Evolutionary conservation across 2,888 invertebrate species (phyloP), one percentile per base, ranked within the genome.

Genomic region (Nemotelus pantherinus): DNA sequence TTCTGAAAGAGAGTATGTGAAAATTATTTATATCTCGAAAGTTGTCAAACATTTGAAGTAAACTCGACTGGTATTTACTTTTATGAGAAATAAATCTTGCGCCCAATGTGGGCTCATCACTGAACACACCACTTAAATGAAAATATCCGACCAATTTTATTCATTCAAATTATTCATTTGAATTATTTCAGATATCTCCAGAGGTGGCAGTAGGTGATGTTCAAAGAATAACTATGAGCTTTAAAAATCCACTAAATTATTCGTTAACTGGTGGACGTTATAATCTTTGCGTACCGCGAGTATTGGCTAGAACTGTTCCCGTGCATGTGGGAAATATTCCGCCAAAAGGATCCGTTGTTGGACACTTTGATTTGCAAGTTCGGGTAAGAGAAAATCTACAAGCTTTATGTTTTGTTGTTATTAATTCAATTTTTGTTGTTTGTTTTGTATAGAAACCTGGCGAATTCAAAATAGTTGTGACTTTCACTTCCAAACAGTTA

Each of bases 221-320:
- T 3, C 84, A 89, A 2, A 87, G 87, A 0, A 89, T 91, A 0
- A 88, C 88, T 1, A 87, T 93, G 25, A 89, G 91, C 2, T 92
- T 95, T 83, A 88, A 86, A 67, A 95, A 95, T 87, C 95, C 95
- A 0, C 85, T 95, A 81, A 90, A 91, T 77, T 88, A 86, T 39
- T 81, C 84, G 0, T 86, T 95, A 67, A 92, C 92, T 0, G 88
- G 90, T 6, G 93, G 94, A 84, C 90, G 90, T 83, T 92, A 94
- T 85, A 89, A 91, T 64, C 88, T 94, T 81, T 92, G 93, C 78
- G 93, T 93, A 0, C 90, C 93, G 0, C 92, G 93, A 2, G 87
- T 93, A 7, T 86, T 88, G 0, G 90, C 90, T 74, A 90, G 91
- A 79, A 90, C 91, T 79, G 78, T 88, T 6, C 88, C 89, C 2